Percentiles rank a stretch among this genome's conserved stretches.
Conservation (phyloP, 2,113 vertebrate genomes). For the Bambusicola thoracicus region DNA sequence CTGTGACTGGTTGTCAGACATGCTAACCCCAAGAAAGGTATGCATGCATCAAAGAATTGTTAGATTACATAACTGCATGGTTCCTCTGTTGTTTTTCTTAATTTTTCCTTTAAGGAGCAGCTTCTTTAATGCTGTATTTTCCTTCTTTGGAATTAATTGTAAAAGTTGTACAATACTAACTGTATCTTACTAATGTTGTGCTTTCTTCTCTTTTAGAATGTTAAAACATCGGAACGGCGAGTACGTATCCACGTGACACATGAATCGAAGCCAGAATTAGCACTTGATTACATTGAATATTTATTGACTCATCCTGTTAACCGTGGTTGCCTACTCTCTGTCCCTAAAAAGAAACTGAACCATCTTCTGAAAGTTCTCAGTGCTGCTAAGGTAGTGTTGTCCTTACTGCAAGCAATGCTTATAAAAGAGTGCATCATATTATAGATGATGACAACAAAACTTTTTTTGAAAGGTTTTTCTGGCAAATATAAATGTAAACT, state of each 20-base stretch:
- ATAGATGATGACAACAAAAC: not conserved
- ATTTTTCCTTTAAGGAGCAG: not conserved
- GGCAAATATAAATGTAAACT: not conserved
- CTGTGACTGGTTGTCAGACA: constrained; percentile 85
- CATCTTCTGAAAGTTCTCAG: constrained; percentile 82
- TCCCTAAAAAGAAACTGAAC: constrained; percentile 78
- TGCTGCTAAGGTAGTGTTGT: constrained; percentile 82
- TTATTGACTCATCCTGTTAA: constrained; percentile 82
- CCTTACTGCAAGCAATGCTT: not conserved
- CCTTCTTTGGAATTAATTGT: not conserved
- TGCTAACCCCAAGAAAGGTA: constrained; percentile 75
- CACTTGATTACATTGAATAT: constrained; percentile 88
- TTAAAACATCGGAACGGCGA: constrained; percentile 47
- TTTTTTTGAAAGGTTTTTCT: not conserved
- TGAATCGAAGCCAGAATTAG: constrained; percentile 86
- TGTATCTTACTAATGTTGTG: not conserved
- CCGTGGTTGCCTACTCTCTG: constrained; percentile 79
- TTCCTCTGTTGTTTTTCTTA: not conserved
- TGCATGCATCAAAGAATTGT: not conserved
- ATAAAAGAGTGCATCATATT: not conserved
- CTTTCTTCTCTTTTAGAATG: constrained; percentile 62
- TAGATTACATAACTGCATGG: not conserved
- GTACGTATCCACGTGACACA: constrained; percentile 79
- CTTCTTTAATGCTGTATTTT: not conserved
- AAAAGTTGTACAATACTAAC: not conserved